These are phyloP conservation scores for Sipunculus nudus DNA, from an alignment of 2,888 invertebrate genomes.

Conservation along the genomic window DNA sequence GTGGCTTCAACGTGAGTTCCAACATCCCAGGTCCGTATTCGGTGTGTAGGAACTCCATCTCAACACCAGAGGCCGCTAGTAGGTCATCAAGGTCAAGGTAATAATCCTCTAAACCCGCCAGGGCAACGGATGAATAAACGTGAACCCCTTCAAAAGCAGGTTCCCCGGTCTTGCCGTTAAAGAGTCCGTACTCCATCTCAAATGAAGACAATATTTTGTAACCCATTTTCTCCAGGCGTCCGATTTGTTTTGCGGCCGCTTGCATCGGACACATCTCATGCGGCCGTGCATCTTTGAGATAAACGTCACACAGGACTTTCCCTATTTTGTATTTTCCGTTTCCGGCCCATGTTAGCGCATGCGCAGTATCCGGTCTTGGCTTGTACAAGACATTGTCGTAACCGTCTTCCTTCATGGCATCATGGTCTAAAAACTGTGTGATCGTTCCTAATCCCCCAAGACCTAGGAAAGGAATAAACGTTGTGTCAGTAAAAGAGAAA, in stretches of 20 bases:
- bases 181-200: neutral
- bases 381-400: too few relatives aligned
- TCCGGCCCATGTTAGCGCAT: slow-evolving; percentile 23
- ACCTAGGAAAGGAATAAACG: too few relatives aligned
- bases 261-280: slow-evolving; percentile 18
- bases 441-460: too few relatives aligned
- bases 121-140: neutral
- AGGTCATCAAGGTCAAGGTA: slow-evolving; percentile 5
- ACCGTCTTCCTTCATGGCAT: too few relatives aligned
- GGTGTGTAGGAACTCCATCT: neutral
- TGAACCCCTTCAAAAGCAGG: neutral
- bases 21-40: slow-evolving; percentile 20
- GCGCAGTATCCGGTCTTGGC: too few relatives aligned
- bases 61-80: slow-evolving; percentile 4
- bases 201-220: slow-evolving; percentile 3
- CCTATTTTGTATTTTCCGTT: slow-evolving; percentile 14
- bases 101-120: too few relatives aligned
- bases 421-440: too few relatives aligned
- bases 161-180: neutral
- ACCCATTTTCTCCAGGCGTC: slow-evolving; percentile 17
- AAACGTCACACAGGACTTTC: slow-evolving; percentile 23
- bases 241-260: slow-evolving; percentile 16
- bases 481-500: too few relatives aligned
- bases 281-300: slow-evolving; percentile 11
- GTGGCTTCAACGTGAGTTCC: slow-evolving; percentile 17